Evolutionary conservation across 2,797 vertebrate species (phyloP).

Genomic region (Anolis apletophallus): DNA sequence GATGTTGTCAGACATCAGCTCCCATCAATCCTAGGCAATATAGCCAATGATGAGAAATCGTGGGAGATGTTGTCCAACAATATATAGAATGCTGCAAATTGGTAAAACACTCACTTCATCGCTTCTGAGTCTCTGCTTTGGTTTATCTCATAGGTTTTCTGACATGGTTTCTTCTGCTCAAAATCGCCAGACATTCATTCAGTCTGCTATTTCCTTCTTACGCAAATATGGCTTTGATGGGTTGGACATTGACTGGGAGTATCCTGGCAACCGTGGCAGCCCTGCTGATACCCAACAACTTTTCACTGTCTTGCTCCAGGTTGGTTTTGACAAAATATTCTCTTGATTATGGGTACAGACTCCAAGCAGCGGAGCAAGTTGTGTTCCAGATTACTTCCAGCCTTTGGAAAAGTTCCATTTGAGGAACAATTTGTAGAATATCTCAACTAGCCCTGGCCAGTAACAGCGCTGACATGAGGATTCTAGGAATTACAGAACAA

Average conservation of each 20-base stretch:
- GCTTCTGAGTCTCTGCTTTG: not conserved
- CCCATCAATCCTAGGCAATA: too few species aligned
- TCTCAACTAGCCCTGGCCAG: too few species aligned
- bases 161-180: constrained; percentile 77
- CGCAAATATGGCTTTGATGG: constrained; percentile 80
- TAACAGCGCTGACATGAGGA: too few species aligned
- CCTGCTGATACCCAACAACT: constrained; percentile 63
- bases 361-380: too few species aligned
- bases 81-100: not conserved
- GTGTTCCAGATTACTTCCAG: too few species aligned
- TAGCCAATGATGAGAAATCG: too few species aligned
- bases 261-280: constrained; percentile 74
- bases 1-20: too few species aligned
- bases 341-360: not conserved
- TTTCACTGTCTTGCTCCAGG: constrained; percentile 77
- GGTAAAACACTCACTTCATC: not conserved
- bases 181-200: constrained; percentile 80
- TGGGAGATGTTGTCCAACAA: too few species aligned
- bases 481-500: too few species aligned
- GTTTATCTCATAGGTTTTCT: constrained; percentile 74
- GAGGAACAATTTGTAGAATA: too few species aligned
- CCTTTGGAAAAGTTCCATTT: too few species aligned
- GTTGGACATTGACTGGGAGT: constrained; percentile 83
- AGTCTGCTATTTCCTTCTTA: constrained; percentile 78
- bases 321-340: constrained; percentile 29